A percentile compares a stretch with the other conserved stretches of the same genome.
These are phyloP conservation scores for Drosophila colorata DNA, from an alignment of 2,888 invertebrate genomes.

Conservation along the genomic window DNA sequence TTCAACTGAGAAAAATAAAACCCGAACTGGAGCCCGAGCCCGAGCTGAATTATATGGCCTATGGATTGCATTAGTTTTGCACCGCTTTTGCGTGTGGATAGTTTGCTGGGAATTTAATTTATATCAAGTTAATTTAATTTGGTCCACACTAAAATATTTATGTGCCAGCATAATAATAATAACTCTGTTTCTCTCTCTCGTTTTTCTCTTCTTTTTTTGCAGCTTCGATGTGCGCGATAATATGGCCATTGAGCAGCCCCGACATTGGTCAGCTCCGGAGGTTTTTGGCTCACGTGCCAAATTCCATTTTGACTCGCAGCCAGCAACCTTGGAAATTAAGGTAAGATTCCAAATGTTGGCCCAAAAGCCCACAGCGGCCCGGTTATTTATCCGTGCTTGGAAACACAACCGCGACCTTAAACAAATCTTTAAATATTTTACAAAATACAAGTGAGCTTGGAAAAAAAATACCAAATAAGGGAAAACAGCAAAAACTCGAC, in stretches of 20 bases:
- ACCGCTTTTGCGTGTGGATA: constrained; percentile 6
- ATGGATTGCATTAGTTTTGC: constrained; percentile 57
- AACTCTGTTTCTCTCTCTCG: constrained; percentile 25
- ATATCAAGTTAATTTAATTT: constrained; percentile 36
- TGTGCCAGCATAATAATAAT: constrained; percentile 43
- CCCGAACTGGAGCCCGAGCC: background rate
- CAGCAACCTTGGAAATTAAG: constrained; percentile 92
- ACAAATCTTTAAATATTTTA: constrained; percentile 40
- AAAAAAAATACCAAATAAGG: no score
- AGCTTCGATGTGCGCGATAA: constrained; percentile 95
- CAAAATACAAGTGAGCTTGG: constrained; percentile 6
- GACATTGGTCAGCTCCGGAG: constrained; percentile 94
- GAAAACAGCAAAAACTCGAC: background rate
- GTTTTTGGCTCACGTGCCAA: constrained; percentile 94
- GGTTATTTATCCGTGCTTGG: background rate
- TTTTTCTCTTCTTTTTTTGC: constrained; percentile 64
- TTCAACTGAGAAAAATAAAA: constrained; percentile 29
- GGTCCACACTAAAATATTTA: constrained; percentile 41
- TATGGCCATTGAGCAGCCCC: constrained; percentile 90
- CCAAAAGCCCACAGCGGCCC: background rate
- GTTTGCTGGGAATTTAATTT: constrained; percentile 38
- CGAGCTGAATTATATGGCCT: constrained; percentile 44
- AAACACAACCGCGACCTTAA: constrained; percentile 7
- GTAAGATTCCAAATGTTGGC: constrained; percentile 65
- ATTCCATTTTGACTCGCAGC: constrained; percentile 92